Evolutionary conservation across 2,797 vertebrate genomes (phyloP).

Genomic region (Molossus alvarezi): DNA sequence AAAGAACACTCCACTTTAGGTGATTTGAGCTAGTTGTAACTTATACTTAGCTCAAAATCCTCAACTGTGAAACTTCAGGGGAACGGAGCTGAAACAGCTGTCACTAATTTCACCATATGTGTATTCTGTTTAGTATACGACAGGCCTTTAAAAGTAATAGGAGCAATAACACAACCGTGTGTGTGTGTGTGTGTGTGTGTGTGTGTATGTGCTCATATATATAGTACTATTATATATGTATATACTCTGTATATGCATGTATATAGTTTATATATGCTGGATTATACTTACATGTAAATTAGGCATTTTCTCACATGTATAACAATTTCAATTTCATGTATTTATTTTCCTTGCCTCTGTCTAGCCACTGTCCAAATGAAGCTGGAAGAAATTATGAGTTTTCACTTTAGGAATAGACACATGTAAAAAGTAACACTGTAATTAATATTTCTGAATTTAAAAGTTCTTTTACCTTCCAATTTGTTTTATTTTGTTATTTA

Average conservation of each 20-base stretch:
- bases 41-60: background rate
- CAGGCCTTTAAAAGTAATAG: conserved; percentile 9
- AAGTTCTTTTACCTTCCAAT: conserved; percentile 65
- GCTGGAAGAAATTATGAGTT: background rate
- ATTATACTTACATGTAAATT: conserved; percentile 72
- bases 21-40: background rate
- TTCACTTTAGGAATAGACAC: conserved; percentile 71
- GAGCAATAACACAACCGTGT: conserved; percentile 78
- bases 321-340: conserved; percentile 68
- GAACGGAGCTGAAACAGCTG: background rate
- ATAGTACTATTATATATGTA: conserved; percentile 75
- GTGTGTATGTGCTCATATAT: background rate
- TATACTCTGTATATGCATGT: conserved; percentile 80
- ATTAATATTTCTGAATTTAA: conserved; percentile 71
- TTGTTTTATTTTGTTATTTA: conserved; percentile 78
- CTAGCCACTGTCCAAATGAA: background rate
- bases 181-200: background rate
- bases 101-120: conserved; percentile 58
- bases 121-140: background rate
- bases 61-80: conserved; percentile 50
- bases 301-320: conserved; percentile 66
- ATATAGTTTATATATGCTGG: conserved; percentile 78
- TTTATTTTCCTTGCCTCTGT: conserved; percentile 72
- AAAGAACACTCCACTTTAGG: background rate
- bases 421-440: conserved; percentile 76